phyloP scores from a whole-genome alignment of 1,140 invertebrate species.

The Luehdorfia chinensis region DNA sequence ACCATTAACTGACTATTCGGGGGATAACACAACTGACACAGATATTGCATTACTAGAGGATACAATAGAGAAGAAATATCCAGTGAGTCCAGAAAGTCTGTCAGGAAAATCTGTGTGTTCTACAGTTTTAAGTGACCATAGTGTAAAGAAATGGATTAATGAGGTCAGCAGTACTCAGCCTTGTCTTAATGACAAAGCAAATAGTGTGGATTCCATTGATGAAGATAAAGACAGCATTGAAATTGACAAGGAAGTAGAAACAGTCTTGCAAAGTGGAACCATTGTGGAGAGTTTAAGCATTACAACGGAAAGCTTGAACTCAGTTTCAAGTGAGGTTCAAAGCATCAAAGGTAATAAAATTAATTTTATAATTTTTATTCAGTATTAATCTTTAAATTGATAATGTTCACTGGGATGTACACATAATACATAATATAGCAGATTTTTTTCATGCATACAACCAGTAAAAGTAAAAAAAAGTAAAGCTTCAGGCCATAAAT shows the following conservation, averaged over 20 bases:
- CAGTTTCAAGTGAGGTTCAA: slow-evolving; percentile 54
- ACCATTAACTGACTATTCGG: slow-evolving; percentile 61
- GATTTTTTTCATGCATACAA: no score
- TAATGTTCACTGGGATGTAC: no score
- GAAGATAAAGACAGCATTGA: slow-evolving; percentile 63
- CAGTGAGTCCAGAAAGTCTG: slow-evolving; percentile 37
- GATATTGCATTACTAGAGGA: slow-evolving; percentile 61
- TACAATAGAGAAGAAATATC: slow-evolving; percentile 52
- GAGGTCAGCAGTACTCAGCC: slow-evolving; percentile 71
- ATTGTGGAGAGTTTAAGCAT: slow-evolving; percentile 67
- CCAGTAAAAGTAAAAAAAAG: no score
- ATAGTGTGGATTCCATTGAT: slow-evolving; percentile 29
- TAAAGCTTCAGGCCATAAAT: no score
- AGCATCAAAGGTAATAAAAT: slow-evolving; percentile 49
- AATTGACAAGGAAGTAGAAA: slow-evolving; percentile 71
- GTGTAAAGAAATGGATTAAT: slow-evolving; percentile 59
- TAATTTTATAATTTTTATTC: no score
- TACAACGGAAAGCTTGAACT: slow-evolving; percentile 60
- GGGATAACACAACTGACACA: slow-evolving; percentile 64
- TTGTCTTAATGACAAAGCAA: slow-evolving; percentile 54
- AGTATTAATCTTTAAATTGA: no score
- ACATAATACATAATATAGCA: no score
- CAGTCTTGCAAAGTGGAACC: slow-evolving; percentile 65
- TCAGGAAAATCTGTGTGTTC: slow-evolving; percentile 35
- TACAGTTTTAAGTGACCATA: slow-evolving; percentile 27